Conservation (phyloP, 2,888 invertebrate genomes). For the Drosophila atripex region DNA sequence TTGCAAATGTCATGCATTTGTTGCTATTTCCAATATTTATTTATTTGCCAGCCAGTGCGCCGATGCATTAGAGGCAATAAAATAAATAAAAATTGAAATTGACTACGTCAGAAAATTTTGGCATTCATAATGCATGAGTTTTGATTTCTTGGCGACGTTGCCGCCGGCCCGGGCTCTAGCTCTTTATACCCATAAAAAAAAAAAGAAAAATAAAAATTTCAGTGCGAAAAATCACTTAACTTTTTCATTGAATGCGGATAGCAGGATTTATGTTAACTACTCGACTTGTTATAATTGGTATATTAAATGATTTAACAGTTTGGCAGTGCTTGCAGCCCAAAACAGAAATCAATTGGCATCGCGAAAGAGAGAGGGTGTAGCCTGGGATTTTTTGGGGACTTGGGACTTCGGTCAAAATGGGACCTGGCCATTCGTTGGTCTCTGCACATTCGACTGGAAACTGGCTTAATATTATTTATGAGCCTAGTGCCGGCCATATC, state of each 20-base stretch:
- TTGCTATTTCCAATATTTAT: conserved; percentile 68
- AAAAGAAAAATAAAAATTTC: conserved; percentile 39
- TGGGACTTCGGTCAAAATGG: conserved; percentile 3
- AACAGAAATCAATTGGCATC: conserved; percentile 73
- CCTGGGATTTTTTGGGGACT: conserved; percentile 47
- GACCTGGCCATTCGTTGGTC: conserved; percentile 4
- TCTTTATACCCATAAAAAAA: conserved; percentile 1
- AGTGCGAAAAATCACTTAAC: conserved; percentile 71
- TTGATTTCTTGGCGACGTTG: conserved; percentile 73
- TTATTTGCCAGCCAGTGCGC: conserved; percentile 72
- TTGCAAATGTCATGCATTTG: conserved; percentile 61
- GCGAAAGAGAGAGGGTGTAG: conserved; percentile 57
- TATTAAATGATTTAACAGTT: conserved; percentile 83
- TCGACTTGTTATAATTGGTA: conserved; percentile 83
- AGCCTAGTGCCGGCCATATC: conserved; percentile 73
- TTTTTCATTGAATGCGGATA: conserved; percentile 59
- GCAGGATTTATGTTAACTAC: conserved; percentile 82
- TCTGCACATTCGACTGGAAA: conserved; percentile 46
- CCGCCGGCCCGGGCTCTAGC: background rate
- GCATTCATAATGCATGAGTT: conserved; percentile 82
- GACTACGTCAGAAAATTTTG: conserved; percentile 79
- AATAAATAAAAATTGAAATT: conserved; percentile 79
- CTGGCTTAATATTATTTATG: conserved; percentile 79
- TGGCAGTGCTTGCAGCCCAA: conserved; percentile 69
- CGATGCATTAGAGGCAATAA: conserved; percentile 77